These are phyloP conservation scores for Plumapathes pennacea DNA, from an alignment of 92 coral and sea anemone species.

Conservation along the genomic window DNA sequence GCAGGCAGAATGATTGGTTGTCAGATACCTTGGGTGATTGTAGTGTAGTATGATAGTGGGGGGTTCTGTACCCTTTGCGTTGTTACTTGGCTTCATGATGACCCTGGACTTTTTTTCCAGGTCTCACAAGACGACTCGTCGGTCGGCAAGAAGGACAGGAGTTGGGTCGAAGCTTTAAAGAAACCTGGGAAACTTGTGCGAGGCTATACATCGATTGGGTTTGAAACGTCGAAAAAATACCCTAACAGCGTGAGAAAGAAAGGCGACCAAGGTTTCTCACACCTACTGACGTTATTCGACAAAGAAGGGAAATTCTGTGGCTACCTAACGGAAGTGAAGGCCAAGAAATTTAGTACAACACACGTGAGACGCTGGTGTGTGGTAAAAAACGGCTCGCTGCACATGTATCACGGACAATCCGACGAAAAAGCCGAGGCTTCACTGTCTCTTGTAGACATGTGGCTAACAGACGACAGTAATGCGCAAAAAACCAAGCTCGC, in stretches of 20 bases:
- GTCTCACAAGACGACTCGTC: slow-evolving; percentile 35
- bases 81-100: too few relatives aligned
- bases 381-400: slow-evolving; percentile 78
- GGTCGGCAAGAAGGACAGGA: slow-evolving; percentile 56
- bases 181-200: slow-evolving; percentile 51
- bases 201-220: slow-evolving; percentile 28
- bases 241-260: slow-evolving; percentile 50
- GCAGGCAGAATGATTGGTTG: too few relatives aligned
- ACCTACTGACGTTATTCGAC: slow-evolving; percentile 69
- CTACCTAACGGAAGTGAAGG: slow-evolving; percentile 77
- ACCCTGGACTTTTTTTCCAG: too few relatives aligned
- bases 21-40: too few relatives aligned
- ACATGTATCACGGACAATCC: slow-evolving; percentile 67
- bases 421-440: slow-evolving; percentile 57
- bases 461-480: slow-evolving; percentile 61
- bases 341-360: slow-evolving; percentile 74
- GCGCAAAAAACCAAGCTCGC: slow-evolving; percentile 64
- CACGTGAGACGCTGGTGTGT: slow-evolving; percentile 95
- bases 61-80: too few relatives aligned
- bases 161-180: slow-evolving; percentile 66
- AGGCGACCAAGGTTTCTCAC: slow-evolving; percentile 61
- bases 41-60: too few relatives aligned
- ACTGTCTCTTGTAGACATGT: slow-evolving; percentile 77
- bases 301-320: slow-evolving; percentile 91
- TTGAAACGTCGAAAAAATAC: slow-evolving; percentile 50